These are phyloP conservation scores for Synanthedon tipuliformis DNA, from an alignment of 2,888 invertebrate genomes.

Conservation along the genomic window DNA sequence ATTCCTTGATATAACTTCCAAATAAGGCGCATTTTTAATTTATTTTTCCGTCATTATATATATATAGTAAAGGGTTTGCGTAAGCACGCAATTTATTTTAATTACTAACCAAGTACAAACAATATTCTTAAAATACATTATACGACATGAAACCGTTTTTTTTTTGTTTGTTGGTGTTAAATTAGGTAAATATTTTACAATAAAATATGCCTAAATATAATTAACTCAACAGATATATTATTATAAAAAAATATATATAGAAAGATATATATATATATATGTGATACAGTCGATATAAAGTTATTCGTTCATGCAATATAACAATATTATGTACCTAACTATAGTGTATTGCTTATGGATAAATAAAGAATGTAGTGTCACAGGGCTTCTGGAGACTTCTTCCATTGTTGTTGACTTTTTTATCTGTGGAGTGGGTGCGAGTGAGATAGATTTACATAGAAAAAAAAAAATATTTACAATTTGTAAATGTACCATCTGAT, in stretches of 20 bases:
- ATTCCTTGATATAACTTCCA: constrained; percentile 57
- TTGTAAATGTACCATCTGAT: constrained; percentile 5
- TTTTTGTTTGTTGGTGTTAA: too few relatives aligned
- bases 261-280: neutral
- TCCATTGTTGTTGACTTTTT: constrained; percentile 52
- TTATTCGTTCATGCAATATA: neutral
- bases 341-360: constrained; percentile 22
- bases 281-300: neutral
- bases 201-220: too few relatives aligned
- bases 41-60: neutral
- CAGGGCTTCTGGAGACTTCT: constrained; percentile 54
- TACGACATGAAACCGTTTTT: too few relatives aligned
- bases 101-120: too few relatives aligned
- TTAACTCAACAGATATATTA: neutral
- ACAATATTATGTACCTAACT: neutral
- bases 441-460: constrained; percentile 22
- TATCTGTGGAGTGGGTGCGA: constrained; percentile 27
- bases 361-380: constrained; percentile 18
- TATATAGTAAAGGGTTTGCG: too few relatives aligned
- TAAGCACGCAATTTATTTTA: too few relatives aligned
- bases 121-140: too few relatives aligned
- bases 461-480: constrained; percentile 25
- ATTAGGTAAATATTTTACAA: too few relatives aligned
- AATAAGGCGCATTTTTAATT: constrained; percentile 34
- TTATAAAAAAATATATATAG: neutral